phyloP scores from a whole-genome alignment of 2,113 vertebrate genomes.

The Lophura nycthemera region DNA sequence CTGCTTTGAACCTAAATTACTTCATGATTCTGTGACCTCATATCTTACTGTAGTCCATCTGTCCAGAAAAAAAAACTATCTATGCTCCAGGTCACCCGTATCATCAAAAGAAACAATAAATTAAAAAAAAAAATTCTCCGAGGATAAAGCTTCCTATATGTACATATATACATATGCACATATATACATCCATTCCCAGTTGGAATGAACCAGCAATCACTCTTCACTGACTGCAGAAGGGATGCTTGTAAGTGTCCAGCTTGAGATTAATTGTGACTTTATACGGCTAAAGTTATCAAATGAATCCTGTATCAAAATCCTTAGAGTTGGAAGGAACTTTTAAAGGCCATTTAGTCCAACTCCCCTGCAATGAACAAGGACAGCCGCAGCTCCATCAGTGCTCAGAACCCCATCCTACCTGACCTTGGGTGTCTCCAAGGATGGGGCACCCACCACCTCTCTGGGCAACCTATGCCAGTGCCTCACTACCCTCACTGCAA shows the following conservation, averaged over 20 bases:
- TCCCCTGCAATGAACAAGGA: too few species aligned
- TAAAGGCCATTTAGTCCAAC: too few species aligned
- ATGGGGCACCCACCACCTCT: too few species aligned
- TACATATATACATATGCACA: too few species aligned
- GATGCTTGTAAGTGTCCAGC: neutral
- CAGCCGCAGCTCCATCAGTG: too few species aligned
- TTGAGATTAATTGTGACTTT: neutral
- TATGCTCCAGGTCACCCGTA: too few species aligned
- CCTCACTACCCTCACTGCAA: too few species aligned
- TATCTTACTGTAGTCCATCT: neutral
- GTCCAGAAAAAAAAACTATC: accelerated
- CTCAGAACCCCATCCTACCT: too few species aligned
- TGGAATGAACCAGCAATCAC: neutral
- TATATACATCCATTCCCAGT: too few species aligned
- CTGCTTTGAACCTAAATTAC: neutral
- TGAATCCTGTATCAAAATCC: neutral
- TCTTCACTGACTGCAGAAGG: neutral
- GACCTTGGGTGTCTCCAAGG: too few species aligned
- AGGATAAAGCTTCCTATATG: neutral
- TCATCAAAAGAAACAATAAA: accelerated
- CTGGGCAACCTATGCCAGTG: too few species aligned
- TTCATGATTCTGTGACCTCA: neutral
- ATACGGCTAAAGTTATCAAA: neutral
- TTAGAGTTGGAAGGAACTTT: too few species aligned
- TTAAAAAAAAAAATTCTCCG: neutral